phyloP scores from a whole-genome alignment of 2,888 invertebrate genomes.

The Barypeithes pellucidus region DNA sequence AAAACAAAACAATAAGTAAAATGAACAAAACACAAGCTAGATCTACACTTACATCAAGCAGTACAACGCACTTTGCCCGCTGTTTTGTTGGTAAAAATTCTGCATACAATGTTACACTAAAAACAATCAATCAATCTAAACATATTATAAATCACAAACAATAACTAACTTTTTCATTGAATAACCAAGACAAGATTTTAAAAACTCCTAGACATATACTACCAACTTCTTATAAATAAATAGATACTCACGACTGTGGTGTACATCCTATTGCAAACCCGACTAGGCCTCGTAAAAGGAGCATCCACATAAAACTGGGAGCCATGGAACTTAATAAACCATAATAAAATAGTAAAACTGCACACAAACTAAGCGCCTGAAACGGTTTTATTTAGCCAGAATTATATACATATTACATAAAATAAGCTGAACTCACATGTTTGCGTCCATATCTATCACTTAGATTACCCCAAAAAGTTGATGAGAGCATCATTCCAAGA shows the following conservation, averaged over 20 bases:
- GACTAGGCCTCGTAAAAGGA: constrained; percentile 91
- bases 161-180: no score
- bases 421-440: constrained; percentile 73
- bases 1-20: constrained; percentile 56
- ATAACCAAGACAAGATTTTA: no score
- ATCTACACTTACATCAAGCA: constrained; percentile 86
- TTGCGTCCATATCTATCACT: constrained; percentile 95
- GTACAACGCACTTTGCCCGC: constrained; percentile 94
- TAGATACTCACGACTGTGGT: constrained; percentile 91
- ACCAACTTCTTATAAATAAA: no score
- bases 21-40: constrained; percentile 37
- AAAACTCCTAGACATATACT: background rate
- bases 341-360: constrained; percentile 92
- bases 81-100: constrained; percentile 96
- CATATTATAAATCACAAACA: background rate
- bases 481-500: constrained; percentile 97
- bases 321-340: constrained; percentile 92
- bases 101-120: constrained; percentile 94
- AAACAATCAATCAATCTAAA: constrained; percentile 55
- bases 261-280: constrained; percentile 98
- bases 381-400: constrained; percentile 56
- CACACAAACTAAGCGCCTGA: constrained; percentile 91
- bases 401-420: constrained; percentile 8
- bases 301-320: constrained; percentile 92
- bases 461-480: constrained; percentile 95